Evolutionary conservation across 2,797 vertebrate genomes (phyloP), one percentile per base, ranked within the genome.

Genomic region (Phataginus tetradactyla): DNA sequence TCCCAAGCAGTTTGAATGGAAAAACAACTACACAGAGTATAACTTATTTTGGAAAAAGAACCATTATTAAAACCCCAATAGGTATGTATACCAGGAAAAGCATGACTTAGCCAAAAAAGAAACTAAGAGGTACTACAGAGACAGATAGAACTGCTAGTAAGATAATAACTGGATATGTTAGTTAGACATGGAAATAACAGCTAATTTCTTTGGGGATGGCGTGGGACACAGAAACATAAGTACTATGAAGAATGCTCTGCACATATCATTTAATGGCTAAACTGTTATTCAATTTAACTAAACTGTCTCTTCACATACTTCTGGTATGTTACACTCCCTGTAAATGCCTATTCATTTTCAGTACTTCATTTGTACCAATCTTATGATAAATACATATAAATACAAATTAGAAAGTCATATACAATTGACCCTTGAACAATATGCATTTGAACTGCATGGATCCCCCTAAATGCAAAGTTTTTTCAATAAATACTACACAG

Each of bases 61-160:
- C 1, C 21, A 55, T 53, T 21, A 66, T 45, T 94, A 94, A 96
- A 66, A 59, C 7, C 4, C 39, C 49, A 89, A 27, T 15, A 27
- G 4, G 10, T 23, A 49, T 39, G 80, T 4, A 85, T 5, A 66
- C 32, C 34, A 91, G 18, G 83, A 59, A 83, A 78, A 78, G 37
- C 13, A 77, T 53, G 66, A 74, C 21, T 79, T 27, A 69, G n/a
- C 69, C 69, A 96, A 92, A 86, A 27, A 55, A 83, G 45, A 94
- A 83, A 63, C 29, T 55, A 77, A 81, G 49, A 91, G 13, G 5
- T 34, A 64, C 23, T 68, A 55, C 3, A 63, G n/a, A 74, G 27
- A 49, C 17, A 69, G 42, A 81, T 81, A 89, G 63, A 91, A n/a
- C 72, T 77, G 20, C 59, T 55, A 61, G n/a, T 18, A 81, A 80